Percentiles rank a stretch among this genome's conserved stretches.
phyloP scores from a whole-genome alignment of 2,797 vertebrate genomes.

The Lates japonicus region DNA sequence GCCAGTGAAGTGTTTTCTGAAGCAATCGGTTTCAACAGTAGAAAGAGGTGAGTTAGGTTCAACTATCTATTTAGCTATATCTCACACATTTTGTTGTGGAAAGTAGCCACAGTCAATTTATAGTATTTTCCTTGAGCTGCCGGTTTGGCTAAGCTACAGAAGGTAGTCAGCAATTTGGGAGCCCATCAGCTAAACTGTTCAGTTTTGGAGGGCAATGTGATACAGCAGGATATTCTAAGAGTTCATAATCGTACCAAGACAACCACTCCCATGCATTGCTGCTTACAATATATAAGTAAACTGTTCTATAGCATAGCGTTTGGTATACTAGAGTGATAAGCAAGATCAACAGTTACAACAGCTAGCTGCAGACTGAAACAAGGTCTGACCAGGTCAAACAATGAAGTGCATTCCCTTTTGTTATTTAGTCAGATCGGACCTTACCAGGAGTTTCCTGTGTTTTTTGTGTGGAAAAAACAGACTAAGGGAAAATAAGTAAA shows the following conservation, averaged over 20 bases:
- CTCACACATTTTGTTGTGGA: conserved; percentile 21
- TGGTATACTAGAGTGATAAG: too few species aligned
- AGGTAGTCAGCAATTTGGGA: background rate
- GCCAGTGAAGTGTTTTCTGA: conserved; percentile 58
- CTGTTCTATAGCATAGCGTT: too few species aligned
- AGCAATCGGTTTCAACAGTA: conserved; percentile 47
- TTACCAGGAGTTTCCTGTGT: too few species aligned
- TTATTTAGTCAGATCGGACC: too few species aligned
- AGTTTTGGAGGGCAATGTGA: background rate
- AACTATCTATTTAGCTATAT: conserved; percentile 51
- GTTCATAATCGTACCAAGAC: too few species aligned
- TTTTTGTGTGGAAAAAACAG: background rate
- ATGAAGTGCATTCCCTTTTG: background rate
- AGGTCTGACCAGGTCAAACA: background rate
- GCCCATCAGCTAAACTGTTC: background rate
- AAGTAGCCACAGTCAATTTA: conserved; percentile 20
- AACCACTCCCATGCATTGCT: background rate
- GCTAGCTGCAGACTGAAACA: background rate
- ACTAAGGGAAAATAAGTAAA: background rate
- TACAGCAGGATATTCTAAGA: background rate
- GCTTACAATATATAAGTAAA: too few species aligned
- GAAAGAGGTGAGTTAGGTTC: conserved; percentile 46
- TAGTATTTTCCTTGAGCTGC: conserved; percentile 37
- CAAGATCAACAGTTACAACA: background rate
- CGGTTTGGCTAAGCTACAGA: conserved; percentile 31